phyloP scores from a whole-genome alignment of 2,888 invertebrate species.

The Apeira syringaria region DNA sequence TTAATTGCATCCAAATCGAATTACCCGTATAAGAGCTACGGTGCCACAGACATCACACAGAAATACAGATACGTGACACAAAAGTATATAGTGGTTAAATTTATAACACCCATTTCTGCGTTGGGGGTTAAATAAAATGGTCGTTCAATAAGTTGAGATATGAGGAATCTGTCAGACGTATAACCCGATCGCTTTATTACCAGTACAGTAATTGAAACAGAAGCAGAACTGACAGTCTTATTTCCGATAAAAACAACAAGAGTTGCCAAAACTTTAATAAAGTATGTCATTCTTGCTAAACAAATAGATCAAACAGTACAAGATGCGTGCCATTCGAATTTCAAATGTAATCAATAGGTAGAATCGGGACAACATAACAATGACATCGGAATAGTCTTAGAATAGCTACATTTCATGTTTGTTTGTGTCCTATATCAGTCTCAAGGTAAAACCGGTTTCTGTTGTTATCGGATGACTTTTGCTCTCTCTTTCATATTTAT shows the following conservation, averaged over 20 bases:
- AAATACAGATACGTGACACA: too few species aligned
- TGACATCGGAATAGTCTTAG: not conserved
- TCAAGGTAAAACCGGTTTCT: not conserved
- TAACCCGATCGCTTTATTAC: too few species aligned
- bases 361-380: conserved; percentile 11
- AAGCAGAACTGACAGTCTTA: not conserved
- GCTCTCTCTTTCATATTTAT: not conserved
- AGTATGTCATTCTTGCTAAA: not conserved
- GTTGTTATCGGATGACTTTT: not conserved
- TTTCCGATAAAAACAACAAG: not conserved
- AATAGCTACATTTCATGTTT: not conserved
- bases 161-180: too few species aligned
- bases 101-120: too few species aligned
- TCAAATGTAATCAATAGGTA: not conserved
- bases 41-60: too few species aligned
- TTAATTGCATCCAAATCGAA: too few species aligned
- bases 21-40: too few species aligned
- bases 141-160: too few species aligned
- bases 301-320: not conserved
- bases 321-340: not conserved
- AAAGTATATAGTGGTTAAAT: too few species aligned
- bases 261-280: not conserved
- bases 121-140: too few species aligned
- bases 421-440: not conserved
- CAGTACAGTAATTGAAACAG: too few species aligned